Base-by-base conservation (phyloP, 2,888 invertebrate genomes). In the Drosophila paranaensis region DNA sequence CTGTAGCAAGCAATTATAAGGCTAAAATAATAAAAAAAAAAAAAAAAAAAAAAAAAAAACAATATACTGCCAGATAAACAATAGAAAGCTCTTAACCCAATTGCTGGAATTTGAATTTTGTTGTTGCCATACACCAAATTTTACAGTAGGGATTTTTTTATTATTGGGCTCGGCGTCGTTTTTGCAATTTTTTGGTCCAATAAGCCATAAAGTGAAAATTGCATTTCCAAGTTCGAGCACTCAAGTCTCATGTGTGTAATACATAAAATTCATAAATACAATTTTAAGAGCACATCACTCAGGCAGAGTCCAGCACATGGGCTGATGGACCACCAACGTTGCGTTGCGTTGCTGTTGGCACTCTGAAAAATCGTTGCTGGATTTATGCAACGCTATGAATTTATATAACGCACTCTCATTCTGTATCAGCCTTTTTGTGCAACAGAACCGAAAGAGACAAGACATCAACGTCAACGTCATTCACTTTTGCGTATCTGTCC, bases 191-290 rank as follows among this genome's bases (percentile, higher is more conserved):
- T n/a, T 57, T 57, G 27, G 42, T 48, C 37, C 51, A 53, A 50
- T 51, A 64, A 64, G 40, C 60, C 73, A 66, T 74, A 71, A 74
- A 78, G 69, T 60, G 73, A 50, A 76, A 76, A 88, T 73, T 84
- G 65, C 68, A 76, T 76, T 78, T 67, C 33, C 43, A 63, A 55
- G 54, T n/a, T 64, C 37, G 11, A 58, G 37, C 53, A 76, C 62
- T 37, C 40, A 65, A 63, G 64, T 77, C 77, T 77, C 81, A 58
- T 69, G 84, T 72, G 83, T 77, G 83, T 70, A 88, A 67, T 71
- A 81, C 61, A 81, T 83, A 83, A 88, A 86, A 71, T 77, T 74
- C 65, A 86, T 80, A 83, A 77, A 83, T 80, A 77, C 72, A 75
- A 81, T 83, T 89, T 77, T 66, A 86, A 61, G 84, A 89, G 78